Percentiles rank a stretch among this genome's conserved stretches.
These are phyloP conservation scores for Acanthoscelides obtectus DNA, from an alignment of 2,888 invertebrate genomes.

Conservation along the genomic window DNA sequence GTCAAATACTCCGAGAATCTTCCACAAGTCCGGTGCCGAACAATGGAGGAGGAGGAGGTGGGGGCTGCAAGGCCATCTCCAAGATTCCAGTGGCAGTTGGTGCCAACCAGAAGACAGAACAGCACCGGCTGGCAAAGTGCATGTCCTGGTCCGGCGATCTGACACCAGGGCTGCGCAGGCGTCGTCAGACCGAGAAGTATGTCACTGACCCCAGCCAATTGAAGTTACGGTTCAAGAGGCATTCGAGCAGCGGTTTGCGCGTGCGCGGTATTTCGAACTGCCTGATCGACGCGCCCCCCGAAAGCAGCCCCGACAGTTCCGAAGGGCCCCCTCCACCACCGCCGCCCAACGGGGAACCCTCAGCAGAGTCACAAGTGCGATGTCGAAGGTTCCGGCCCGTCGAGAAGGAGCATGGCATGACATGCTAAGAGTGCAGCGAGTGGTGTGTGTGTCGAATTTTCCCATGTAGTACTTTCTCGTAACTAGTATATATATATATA, in stretches of 20 bases:
- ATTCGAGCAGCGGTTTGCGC: slow-evolving; percentile 40
- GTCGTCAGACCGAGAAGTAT: slow-evolving; percentile 76
- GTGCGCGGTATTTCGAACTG: slow-evolving; percentile 45
- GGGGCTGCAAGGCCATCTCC: slow-evolving; percentile 50
- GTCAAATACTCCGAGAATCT: slow-evolving; percentile 44
- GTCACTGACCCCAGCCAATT: slow-evolving; percentile 79
- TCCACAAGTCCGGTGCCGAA: slow-evolving; percentile 42
- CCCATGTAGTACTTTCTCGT: too few species aligned
- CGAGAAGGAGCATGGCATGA: slow-evolving; percentile 10
- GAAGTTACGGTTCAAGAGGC: slow-evolving; percentile 74
- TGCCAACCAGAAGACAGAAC: slow-evolving; percentile 14
- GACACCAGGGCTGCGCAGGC: slow-evolving; percentile 69
- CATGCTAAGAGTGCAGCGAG: neutral
- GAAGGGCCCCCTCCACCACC: slow-evolving; percentile 41
- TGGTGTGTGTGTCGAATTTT: too few species aligned
- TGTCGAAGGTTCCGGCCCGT: slow-evolving; percentile 45
- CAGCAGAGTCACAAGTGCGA: slow-evolving; percentile 44
- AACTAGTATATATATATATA: too few species aligned
- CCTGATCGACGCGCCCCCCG: slow-evolving; percentile 42
- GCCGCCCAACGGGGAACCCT: slow-evolving; percentile 41
- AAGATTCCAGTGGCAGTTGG: slow-evolving; percentile 64
- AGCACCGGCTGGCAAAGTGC: slow-evolving; percentile 60
- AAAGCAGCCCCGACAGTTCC: slow-evolving; percentile 40
- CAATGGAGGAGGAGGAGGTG: neutral
- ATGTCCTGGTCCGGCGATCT: slow-evolving; percentile 63